Evolutionary conservation across 2,113 vertebrate genomes (phyloP).

Genomic region (Piprites chloris): DNA sequence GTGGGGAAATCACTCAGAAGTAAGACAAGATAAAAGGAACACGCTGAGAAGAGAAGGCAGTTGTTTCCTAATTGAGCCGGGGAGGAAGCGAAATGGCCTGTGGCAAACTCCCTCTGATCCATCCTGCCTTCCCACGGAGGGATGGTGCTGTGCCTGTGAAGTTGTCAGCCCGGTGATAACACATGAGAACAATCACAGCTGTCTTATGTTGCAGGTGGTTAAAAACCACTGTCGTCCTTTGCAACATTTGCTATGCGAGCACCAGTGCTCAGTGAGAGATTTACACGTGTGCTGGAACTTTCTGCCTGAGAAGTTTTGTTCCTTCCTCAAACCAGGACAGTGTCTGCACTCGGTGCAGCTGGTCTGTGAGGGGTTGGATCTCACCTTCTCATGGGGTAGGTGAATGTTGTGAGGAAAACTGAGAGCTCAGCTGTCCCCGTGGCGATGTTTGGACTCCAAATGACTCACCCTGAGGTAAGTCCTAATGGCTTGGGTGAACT

Average conservation of each 20-base stretch:
- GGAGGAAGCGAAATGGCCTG: neutral
- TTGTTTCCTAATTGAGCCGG: neutral
- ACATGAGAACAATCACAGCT: neutral
- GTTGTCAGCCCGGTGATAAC: neutral
- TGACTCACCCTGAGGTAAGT: neutral
- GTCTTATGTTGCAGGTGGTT: neutral
- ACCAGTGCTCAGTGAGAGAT: neutral
- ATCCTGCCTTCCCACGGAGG: neutral
- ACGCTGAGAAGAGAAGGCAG: neutral
- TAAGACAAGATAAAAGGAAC: slow-evolving; percentile 7
- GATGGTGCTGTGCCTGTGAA: neutral
- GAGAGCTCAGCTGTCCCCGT: neutral
- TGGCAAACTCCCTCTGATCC: neutral
- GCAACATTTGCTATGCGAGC: neutral
- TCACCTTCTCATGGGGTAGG: neutral
- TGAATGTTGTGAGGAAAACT: neutral
- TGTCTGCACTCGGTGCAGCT: neutral
- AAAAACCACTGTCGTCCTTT: neutral
- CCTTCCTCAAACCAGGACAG: neutral
- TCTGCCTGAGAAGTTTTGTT: neutral
- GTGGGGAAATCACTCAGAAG: neutral
- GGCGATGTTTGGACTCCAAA: neutral
- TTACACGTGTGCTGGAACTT: neutral
- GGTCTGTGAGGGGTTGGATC: neutral
- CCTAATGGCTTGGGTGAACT: neutral